Conservation (phyloP, 2,797 vertebrate genomes). For the Pangasius mekongensis region DNA sequence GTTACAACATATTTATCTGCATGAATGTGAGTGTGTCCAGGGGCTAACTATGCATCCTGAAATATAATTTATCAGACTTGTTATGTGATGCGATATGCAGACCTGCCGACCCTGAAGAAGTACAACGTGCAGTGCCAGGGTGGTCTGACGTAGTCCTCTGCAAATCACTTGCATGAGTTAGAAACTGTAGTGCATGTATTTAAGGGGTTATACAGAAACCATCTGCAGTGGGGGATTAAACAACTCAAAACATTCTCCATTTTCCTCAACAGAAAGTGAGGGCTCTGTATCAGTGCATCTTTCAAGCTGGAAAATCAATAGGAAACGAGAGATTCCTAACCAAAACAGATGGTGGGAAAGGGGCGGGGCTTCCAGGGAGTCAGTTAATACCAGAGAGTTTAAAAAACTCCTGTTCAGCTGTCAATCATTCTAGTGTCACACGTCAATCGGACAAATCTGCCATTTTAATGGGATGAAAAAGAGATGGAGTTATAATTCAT, state of each 20-base stretch:
- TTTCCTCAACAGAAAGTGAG: not conserved
- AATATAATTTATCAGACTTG: not conserved
- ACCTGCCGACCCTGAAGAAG: not conserved
- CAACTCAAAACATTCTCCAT: not conserved
- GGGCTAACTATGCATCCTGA: not conserved
- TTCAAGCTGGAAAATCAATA: not conserved
- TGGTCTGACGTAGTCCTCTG: not conserved
- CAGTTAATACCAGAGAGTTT: not conserved
- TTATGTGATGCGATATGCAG: not conserved
- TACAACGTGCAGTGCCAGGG: not conserved
- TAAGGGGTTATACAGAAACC: not conserved
- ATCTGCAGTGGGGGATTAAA: not conserved
- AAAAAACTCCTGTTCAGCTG: not conserved
- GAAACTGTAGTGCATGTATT: not conserved
- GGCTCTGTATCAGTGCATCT: not conserved
- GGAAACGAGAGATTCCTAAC: not conserved
- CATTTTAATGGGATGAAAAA: not conserved
- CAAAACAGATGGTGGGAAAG: not conserved
- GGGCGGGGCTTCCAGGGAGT: not conserved
- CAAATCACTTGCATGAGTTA: not conserved
- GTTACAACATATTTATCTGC: not conserved
- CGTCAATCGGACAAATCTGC: not conserved
- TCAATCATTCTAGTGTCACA: not conserved
- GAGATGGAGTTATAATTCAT: not conserved
- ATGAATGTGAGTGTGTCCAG: not conserved